Evolutionary conservation across 2,888 invertebrate species (phyloP).

Genomic region (Cephus sareptanus): DNA sequence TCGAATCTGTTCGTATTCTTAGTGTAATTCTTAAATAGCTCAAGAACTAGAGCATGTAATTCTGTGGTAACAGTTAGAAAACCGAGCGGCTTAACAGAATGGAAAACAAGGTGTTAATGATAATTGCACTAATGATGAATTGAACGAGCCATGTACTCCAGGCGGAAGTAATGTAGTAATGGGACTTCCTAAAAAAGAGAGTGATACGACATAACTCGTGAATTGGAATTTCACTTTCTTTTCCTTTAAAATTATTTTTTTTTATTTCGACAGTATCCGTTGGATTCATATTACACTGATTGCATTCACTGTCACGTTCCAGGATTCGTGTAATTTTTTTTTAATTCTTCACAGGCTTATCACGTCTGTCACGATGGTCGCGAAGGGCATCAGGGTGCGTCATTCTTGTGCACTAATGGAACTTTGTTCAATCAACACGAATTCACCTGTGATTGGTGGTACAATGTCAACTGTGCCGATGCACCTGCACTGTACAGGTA

Average conservation of each 20-base stretch:
- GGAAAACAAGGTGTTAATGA: slow-evolving; percentile 17
- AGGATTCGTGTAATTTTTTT: background rate
- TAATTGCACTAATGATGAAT: slow-evolving; percentile 15
- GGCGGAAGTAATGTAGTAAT: background rate
- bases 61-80: slow-evolving; percentile 20
- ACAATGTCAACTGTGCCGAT: slow-evolving; percentile 85
- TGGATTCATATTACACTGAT: background rate
- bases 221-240: background rate
- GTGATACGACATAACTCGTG: background rate
- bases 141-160: background rate
- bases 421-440: slow-evolving; percentile 88
- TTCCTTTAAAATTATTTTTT: slow-evolving; percentile 33
- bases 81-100: background rate
- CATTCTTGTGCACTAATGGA: slow-evolving; percentile 87
- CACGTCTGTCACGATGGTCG: slow-evolving; percentile 90
- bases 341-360: slow-evolving; percentile 73
- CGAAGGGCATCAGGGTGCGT: slow-evolving; percentile 85
- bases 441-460: slow-evolving; percentile 93
- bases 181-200: background rate
- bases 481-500: slow-evolving; percentile 81
- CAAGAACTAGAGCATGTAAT: slow-evolving; percentile 22
- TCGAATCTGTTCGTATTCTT: slow-evolving; percentile 3
- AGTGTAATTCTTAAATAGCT: slow-evolving; percentile 12
- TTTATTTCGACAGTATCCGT: slow-evolving; percentile 14
- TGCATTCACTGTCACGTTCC: background rate